Conservation (phyloP, 2,797 vertebrate genomes). For the Falco novaeseelandiae region DNA sequence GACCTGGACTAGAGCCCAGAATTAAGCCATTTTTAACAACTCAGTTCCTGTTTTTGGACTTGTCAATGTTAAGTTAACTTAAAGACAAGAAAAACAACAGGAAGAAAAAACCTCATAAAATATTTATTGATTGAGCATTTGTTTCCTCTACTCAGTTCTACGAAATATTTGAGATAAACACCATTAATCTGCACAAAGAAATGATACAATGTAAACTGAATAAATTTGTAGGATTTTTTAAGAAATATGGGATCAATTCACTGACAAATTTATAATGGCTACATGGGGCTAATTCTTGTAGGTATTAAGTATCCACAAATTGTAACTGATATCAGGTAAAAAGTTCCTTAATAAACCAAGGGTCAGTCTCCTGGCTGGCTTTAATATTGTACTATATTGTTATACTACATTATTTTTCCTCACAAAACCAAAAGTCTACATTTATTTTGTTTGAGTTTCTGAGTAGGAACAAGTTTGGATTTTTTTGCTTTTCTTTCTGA, state of each 20-base stretch:
- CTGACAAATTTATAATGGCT: background rate
- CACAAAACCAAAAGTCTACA: background rate
- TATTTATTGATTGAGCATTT: background rate
- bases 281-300: background rate
- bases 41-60: background rate
- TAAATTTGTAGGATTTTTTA: background rate
- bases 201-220: background rate
- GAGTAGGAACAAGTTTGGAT: background rate
- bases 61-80: background rate
- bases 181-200: background rate
- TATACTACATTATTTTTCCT: background rate
- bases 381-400: background rate
- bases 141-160: background rate
- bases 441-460: background rate
- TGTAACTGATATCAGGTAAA: background rate
- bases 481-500: background rate
- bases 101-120: background rate
- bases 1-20: background rate
- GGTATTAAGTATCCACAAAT: background rate
- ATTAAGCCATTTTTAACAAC: background rate
- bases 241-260: accelerated
- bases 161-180: background rate
- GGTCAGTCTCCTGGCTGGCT: background rate
- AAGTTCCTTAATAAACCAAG: background rate
- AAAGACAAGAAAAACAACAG: background rate